phyloP scores from a whole-genome alignment of 2,888 invertebrate species.

The Drosophila cracens region DNA sequence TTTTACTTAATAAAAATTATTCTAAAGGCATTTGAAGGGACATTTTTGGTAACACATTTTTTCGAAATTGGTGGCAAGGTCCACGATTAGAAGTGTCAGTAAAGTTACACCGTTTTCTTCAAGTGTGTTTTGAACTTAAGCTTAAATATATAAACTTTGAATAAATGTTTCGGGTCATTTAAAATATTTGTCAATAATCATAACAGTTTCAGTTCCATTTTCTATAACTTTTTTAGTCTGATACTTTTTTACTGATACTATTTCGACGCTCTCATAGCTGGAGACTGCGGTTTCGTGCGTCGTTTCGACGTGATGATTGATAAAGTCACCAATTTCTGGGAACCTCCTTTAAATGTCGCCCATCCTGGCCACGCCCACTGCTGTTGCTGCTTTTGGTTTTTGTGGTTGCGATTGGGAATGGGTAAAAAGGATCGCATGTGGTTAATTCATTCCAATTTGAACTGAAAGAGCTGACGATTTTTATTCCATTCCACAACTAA shows the following conservation, averaged over 20 bases:
- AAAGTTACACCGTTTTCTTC: not conserved
- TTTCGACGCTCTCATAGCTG: not conserved
- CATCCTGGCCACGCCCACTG: not conserved
- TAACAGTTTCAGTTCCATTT: not conserved
- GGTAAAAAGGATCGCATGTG: not conserved
- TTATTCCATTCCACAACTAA: not conserved
- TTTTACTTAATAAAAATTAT: no score
- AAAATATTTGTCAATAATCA: not conserved
- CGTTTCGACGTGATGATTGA: not conserved
- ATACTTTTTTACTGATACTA: not conserved
- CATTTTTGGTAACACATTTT: not conserved
- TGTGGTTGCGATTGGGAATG: not conserved
- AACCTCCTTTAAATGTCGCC: not conserved
- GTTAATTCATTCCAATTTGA: not conserved
- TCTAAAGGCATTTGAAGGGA: not conserved
- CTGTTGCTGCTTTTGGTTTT: not conserved
- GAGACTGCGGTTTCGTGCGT: no score
- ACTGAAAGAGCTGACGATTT: not conserved
- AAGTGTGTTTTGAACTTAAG: not conserved
- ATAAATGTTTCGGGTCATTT: not conserved
- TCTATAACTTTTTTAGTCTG: not conserved
- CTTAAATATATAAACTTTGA: not conserved
- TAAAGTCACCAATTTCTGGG: not conserved
- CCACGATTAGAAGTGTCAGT: not conserved
- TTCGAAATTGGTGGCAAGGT: not conserved